A percentile compares a stretch with the other conserved stretches of the same genome.
phyloP scores from a whole-genome alignment of 2,797 vertebrate genomes.

The Clarias fuscus region DNA sequence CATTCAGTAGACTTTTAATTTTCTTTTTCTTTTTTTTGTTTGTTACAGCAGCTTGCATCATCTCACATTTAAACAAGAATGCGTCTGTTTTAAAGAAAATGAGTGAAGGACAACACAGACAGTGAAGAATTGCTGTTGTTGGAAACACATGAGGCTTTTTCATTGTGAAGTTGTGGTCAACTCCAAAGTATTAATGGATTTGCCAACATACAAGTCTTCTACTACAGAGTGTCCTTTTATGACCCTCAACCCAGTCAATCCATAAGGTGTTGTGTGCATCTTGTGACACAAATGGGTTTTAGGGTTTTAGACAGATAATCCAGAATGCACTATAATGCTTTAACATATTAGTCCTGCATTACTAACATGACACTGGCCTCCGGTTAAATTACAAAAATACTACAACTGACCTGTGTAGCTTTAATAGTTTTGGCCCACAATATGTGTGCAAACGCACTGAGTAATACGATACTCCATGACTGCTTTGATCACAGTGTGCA shows the following conservation, averaged over 20 bases:
- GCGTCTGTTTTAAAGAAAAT: neutral
- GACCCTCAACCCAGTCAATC: neutral
- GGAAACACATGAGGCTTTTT: neutral
- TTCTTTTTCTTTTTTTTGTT: neutral
- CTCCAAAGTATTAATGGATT: neutral
- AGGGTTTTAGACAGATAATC: neutral
- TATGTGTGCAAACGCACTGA: neutral
- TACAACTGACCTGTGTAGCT: neutral
- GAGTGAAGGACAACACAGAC: neutral
- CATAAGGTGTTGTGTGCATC: neutral
- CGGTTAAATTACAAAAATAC: neutral
- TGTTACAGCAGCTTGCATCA: slow-evolving; percentile 14
- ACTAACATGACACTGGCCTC: neutral
- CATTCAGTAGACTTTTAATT: neutral
- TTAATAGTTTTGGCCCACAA: neutral
- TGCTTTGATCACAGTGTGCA: slow-evolving; percentile 24
- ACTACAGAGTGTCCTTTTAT: neutral
- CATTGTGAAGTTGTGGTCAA: no score
- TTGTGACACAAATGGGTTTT: neutral
- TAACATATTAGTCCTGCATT: neutral
- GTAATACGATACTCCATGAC: neutral
- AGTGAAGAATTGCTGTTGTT: neutral
- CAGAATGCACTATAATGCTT: neutral
- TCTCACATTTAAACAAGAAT: neutral
- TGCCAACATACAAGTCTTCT: neutral